Evolutionary conservation across 2,888 invertebrate species (phyloP), one percentile per base, ranked within the genome.

Genomic region (Andrena fulva): DNA sequence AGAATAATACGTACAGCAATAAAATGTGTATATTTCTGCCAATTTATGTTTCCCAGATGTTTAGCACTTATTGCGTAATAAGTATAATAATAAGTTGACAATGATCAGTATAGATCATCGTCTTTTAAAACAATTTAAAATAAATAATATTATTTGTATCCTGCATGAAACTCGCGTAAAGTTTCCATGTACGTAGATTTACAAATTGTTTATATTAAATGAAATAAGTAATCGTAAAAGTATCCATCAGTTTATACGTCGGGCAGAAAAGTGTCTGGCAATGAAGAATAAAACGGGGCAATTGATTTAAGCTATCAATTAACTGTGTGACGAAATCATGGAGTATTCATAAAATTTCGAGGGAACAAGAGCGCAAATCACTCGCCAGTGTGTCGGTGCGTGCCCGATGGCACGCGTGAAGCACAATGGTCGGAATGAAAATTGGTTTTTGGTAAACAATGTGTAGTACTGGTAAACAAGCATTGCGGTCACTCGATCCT

Each of bases 391-490:
- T 52, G 35, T 56, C 31, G 69, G 16, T 31, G 29, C 7, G 2
- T 20, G 52, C 0, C 27, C n/a, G 67, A 31, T 27, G 31, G n/a
- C 16, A 20, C 68, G 29, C n/a, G 62, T 3, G 48, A 42, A 70
- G 70, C 71, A 84, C 56, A 74, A 69, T 84, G 80, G 80, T 66
- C 59, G 52, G 33, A 70, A 59, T 29, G 67, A 79, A 68, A 77
- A 74, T 77, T 20, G 67, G 70, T 68, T 60, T 77, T 80, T 56
- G 77, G 66, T 70, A 81, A 86, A 86, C 84, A 84, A 66, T 72
- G 70, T 50, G n/a, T 64, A 7, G 35, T 20, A 33, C 56, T 6
- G 27, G 70, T 73, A 86, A 76, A 86, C 76, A 84, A 48, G 42
- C 70, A 63, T 78, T 68, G 70, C 48, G 56, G 54, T 62, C 59